Conservation (phyloP, 2,113 vertebrate genomes). For the Cryptotis parvus region DNA sequence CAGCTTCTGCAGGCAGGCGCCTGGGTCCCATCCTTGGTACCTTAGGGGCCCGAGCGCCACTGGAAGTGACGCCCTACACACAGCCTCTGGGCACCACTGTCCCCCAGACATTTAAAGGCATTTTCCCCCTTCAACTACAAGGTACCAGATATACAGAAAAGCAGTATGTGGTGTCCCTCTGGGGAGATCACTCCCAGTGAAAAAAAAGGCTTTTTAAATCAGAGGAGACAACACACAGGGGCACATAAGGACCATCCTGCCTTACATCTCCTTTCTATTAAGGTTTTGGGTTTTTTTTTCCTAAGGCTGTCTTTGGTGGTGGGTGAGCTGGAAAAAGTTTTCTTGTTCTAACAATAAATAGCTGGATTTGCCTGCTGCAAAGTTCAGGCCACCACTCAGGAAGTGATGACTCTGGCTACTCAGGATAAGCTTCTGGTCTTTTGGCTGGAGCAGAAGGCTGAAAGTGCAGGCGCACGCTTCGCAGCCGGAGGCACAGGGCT, state of each 20-base stretch:
- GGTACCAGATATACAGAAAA: conserved; percentile 14
- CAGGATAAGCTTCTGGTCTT: too few relatives aligned
- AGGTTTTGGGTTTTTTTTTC: background rate
- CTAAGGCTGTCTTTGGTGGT: background rate
- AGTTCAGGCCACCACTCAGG: background rate
- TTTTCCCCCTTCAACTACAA: background rate
- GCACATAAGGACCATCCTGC: background rate
- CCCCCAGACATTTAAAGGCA: background rate
- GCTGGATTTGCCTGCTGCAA: background rate
- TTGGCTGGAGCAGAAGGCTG: too few relatives aligned
- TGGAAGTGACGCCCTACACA: too few relatives aligned
- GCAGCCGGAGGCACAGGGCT: too few relatives aligned
- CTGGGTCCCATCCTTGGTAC: too few relatives aligned
- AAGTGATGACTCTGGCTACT: background rate
- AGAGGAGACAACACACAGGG: background rate
- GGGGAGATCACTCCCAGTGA: background rate
- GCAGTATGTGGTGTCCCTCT: background rate
- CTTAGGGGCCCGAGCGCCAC: too few relatives aligned
- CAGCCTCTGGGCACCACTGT: too few relatives aligned
- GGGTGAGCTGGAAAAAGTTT: background rate
- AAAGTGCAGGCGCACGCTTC: too few relatives aligned
- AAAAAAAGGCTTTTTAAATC: conserved; percentile 47
- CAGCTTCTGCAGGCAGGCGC: too few relatives aligned
- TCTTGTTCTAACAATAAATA: background rate
- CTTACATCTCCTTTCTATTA: background rate